Base-by-base conservation (phyloP, 92 coral and sea anemone genomes). In the Meandrina meandrites region DNA sequence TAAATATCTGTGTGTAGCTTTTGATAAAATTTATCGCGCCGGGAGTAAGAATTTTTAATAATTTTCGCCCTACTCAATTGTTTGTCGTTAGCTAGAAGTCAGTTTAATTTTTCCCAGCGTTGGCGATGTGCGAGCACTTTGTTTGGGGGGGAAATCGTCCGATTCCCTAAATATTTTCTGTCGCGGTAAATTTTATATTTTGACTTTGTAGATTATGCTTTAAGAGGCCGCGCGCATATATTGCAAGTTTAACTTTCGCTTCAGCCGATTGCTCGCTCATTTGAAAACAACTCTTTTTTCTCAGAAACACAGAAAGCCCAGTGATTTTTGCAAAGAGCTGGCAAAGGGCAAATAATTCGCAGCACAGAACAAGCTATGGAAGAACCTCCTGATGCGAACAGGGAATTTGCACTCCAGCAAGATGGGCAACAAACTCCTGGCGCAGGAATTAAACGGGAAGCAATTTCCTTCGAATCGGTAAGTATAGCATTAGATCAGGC, bases 321-420 rank as follows among this genome's bases (percentile, higher is more conserved):
- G 84, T 27, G 80, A 69, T 87, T 69, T 80, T 86, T 56, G 84
- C 77, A 36, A 54, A 70, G 82, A 28, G 86, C 90, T 89, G 92
- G 84, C 90, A 92, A 92, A 89, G 91, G 92, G 92, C 89, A 92
- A 86, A 86, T 89, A 79, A 85, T 85, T 64, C 87, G 88, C 85
- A 78, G 81, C 90, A 60, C 82, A 86, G 82, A 75, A 71, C 88
- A 82, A 81, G 87, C 75, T 28, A 87, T 90, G 94, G 87, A 89
- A 31, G 30, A 64, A 60, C 66, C 81, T 75, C 81, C 88, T 76
- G 83, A 82, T 50, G 81, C 76, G 87, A 80, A 37, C 85, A 85
- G 92, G 89, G 91, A 89, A 89, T 86, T 89, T 87, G 86, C 53
- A 51, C 58, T 69, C 80, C 77, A 51, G 53, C 89, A 24, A 79